Conservation (phyloP, 2,113 vertebrate species). For the Oenanthe melanoleuca region DNA sequence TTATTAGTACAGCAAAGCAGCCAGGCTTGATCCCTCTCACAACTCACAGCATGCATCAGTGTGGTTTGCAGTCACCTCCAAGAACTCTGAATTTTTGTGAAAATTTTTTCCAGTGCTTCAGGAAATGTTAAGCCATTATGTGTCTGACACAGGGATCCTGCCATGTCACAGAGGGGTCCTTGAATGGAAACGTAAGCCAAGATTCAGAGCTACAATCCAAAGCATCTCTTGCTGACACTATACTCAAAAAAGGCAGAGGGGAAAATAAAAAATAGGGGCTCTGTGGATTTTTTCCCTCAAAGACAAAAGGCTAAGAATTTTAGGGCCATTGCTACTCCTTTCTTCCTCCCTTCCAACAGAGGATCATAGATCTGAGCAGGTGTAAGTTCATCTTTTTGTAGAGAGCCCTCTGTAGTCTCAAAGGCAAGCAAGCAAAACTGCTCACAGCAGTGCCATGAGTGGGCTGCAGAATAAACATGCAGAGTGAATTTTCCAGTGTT, state of each 20-base stretch:
- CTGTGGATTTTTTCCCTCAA: neutral
- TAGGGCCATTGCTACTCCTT: neutral
- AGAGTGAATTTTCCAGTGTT: neutral
- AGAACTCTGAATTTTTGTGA: neutral
- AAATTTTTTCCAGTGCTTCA: neutral
- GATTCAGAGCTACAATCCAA: neutral
- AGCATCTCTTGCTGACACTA: neutral
- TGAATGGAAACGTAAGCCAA: neutral
- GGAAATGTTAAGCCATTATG: neutral
- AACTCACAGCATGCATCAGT: rapidly evolving
- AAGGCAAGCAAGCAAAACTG: neutral
- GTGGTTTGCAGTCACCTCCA: neutral
- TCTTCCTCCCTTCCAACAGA: neutral
- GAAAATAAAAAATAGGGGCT: neutral
- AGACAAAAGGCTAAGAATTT: neutral
- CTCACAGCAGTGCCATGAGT: neutral
- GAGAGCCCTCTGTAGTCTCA: neutral
- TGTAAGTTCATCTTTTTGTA: neutral
- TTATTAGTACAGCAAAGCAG: neutral
- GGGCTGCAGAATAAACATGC: neutral
- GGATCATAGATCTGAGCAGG: neutral
- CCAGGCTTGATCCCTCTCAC: neutral
- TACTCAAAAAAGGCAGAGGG: neutral
- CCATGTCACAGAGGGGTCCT: neutral
- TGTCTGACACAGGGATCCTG: neutral